A percentile compares a stretch with the other conserved stretches of the same genome.
Evolutionary conservation across 2,797 vertebrate species (phyloP).

Genomic region (Lerista edwardsae): DNA sequence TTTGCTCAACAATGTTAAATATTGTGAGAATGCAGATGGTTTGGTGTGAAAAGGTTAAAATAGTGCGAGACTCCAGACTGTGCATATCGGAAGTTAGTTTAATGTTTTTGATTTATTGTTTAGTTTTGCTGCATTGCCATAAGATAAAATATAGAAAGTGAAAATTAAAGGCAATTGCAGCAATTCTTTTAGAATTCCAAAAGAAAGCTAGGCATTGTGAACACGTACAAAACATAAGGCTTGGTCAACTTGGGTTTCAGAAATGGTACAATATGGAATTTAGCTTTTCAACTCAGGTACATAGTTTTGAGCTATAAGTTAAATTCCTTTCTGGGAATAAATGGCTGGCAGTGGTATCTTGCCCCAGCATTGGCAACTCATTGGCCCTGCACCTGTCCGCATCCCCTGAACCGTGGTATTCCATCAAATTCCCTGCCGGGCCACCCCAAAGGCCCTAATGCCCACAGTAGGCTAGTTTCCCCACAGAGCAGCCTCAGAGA

Average conservation of each 20-base stretch:
- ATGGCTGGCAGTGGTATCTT: too few relatives aligned
- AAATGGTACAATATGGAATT: background rate
- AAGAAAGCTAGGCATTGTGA: background rate
- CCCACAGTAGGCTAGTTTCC: too few relatives aligned
- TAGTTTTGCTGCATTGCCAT: background rate
- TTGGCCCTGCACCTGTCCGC: too few relatives aligned
- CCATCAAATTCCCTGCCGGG: too few relatives aligned
- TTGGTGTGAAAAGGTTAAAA: background rate
- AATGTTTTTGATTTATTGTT: background rate
- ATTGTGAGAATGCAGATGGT: background rate
- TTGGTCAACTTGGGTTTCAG: background rate
- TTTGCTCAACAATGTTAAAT: too few relatives aligned
- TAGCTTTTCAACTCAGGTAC: background rate
- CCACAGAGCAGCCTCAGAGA: too few relatives aligned
- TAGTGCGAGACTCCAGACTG: background rate
- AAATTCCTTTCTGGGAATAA: background rate
- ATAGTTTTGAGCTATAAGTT: background rate
- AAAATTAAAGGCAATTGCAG: background rate
- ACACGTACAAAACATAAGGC: background rate
- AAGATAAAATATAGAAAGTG: background rate
- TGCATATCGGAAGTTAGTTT: background rate
- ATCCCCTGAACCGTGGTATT: too few relatives aligned
- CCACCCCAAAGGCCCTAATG: too few relatives aligned
- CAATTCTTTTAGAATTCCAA: slow-evolving; percentile 1
- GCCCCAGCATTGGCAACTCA: too few relatives aligned